Evolutionary conservation across 2,113 vertebrate species (phyloP), one percentile per base, ranked within the genome.

Genomic region (Crotophaga sulcirostris): DNA sequence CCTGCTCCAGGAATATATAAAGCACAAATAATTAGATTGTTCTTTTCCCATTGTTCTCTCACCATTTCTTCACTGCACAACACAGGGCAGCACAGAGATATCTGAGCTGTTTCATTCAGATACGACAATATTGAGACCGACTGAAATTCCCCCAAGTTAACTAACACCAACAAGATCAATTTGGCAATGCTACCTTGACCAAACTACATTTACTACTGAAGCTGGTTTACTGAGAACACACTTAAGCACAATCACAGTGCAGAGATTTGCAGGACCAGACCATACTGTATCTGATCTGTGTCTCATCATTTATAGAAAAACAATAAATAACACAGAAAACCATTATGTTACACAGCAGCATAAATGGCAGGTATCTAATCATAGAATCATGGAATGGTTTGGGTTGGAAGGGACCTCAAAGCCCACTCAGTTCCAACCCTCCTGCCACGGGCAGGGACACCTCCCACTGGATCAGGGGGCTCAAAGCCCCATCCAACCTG

Each of bases 21-120:
- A 73, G 13, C 8, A 28, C 0, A 0, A 69, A 40, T 6, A 69
- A 54, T n/a, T 15, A 20, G 73, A 83, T 8, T 34, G 7, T 40
- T 58, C 47, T 18, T 47, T 60, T 80, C 23, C 34, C 51, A n/a
- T n/a, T n/a, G n/a, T n/a, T n/a, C n/a, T 29, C 42, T 52, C 21
- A 55, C 38, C 40, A 2, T 64, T 79, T 77, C 36, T 74, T 52
- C 2, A 49, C 19, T 18, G 31, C 36, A 34, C 17, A 31, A 28
- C 0, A 3, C 66, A 20, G 20, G 13, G 38, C 5, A 52, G 49
- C 26, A 24, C 67, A 55, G 15, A 79, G n/a, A 21, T 13, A 44
- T 7, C 63, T 31, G 62, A 88, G 44, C 23, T 44, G 10, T 66
- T 80, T 80, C 76, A 28, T 47, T 47, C 1, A 1, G 52, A 64